Evolutionary conservation across 2,113 vertebrate species (phyloP).

Genomic region (Neodontobutis hainanensis): DNA sequence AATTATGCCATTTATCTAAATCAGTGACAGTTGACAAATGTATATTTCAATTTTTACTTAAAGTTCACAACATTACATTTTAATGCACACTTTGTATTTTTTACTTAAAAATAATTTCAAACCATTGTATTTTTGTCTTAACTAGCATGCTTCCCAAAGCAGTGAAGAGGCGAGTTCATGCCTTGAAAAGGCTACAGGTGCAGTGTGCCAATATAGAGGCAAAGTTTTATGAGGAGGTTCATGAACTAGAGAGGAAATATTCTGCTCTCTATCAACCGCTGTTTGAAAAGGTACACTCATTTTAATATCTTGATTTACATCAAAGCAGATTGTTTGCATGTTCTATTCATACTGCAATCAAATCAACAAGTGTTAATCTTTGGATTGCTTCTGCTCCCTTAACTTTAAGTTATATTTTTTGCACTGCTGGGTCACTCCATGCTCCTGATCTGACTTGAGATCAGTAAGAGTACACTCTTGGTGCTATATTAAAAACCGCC

Average conservation of each 20-base stretch:
- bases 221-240: conserved; percentile 98
- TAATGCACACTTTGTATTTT: too few species aligned
- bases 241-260: conserved; percentile 95
- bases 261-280: conserved; percentile 91
- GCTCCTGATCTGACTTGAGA: conserved; percentile 21
- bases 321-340: background rate
- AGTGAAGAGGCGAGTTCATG: conserved; percentile 93
- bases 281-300: conserved; percentile 88
- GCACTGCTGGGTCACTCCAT: conserved; percentile 14
- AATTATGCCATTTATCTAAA: too few species aligned
- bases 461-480: conserved; percentile 24
- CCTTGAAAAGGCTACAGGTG: conserved; percentile 94
- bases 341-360: background rate
- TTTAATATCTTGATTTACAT: background rate
- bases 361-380: background rate
- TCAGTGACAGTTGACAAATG: too few species aligned
- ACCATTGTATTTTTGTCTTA: conserved; percentile 12
- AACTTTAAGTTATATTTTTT: background rate
- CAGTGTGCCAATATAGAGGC: conserved; percentile 95
- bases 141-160: conserved; percentile 90
- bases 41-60: too few species aligned
- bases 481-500: conserved; percentile 66
- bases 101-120: background rate
- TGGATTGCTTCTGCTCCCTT: background rate
- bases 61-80: too few species aligned